Evolutionary conservation across 2,113 vertebrate species (phyloP), one percentile per base, ranked within the genome.

Genomic region (Corythaeola cristata): DNA sequence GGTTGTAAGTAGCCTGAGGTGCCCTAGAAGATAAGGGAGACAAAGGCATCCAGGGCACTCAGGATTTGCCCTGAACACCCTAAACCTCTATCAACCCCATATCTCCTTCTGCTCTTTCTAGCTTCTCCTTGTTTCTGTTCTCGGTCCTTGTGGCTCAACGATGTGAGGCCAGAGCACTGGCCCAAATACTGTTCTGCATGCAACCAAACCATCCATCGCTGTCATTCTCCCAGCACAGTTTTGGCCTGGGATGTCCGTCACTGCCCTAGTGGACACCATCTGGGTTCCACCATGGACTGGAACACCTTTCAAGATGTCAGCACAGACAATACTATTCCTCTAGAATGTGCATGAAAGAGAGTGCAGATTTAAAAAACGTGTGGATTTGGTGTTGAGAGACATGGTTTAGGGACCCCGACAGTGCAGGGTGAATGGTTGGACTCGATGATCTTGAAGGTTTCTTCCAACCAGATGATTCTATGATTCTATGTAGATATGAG

Each of bases 101-200:
- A 4, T 11, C 30, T 86, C 17, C 21, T 64, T 19, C 55, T 32
- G 21, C 26, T 68, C 0, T 37, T 93, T 26, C 26, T 59, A 12
- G 2, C 33, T 52, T n/a, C 76, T 69, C 15, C 15, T 9, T 23
- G 3, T 14, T 91, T 58, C 26, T 77, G 0, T 15, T 52, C 17
- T 74, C 56, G 18, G 23, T 44, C 23, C 21, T 58, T 15, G 35
- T 27, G 24, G 23, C 8, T 80, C 52, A 35, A 0, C 0, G 0
- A 30, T 6, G 11, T 8, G 41, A 14, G 23, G 19, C 8, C 33
- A 60, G 52, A 72, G 13, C 11, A 6, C 10, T 19, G 20, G 11
- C 8, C 22, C 8, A 56, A 41, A 64, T 44, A 20, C 4, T 27
- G 15, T 49, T 11, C 33, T 47, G 7, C 5, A 9, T 18, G 33